Percentiles rank a stretch among this genome's conserved stretches.
Conservation (phyloP, 1,140 invertebrate species). For the Globodera rostochiensis region DNA sequence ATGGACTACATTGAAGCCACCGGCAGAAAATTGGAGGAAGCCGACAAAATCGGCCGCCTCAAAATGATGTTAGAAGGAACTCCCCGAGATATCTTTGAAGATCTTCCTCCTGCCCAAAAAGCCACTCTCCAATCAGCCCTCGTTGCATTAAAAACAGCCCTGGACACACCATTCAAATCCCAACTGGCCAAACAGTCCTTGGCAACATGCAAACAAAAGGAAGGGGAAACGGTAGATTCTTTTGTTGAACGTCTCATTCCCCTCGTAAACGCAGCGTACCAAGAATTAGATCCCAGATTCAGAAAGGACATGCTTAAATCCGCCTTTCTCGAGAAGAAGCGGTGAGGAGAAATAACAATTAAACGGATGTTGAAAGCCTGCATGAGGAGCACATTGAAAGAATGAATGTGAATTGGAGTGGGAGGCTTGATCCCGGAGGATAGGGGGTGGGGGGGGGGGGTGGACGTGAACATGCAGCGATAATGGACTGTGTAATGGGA, state of each 20-base stretch:
- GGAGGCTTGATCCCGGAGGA: too few relatives aligned
- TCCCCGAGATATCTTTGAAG: slow-evolving; percentile 1
- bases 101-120: neutral
- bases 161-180: slow-evolving; percentile 4
- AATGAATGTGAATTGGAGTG: too few relatives aligned
- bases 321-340: neutral
- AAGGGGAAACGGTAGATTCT: neutral
- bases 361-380: too few relatives aligned
- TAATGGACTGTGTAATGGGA: too few relatives aligned
- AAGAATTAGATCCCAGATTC: neutral
- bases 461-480: too few relatives aligned
- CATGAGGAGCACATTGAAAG: too few relatives aligned
- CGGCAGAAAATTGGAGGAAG: neutral
- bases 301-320: slow-evolving; percentile 8
- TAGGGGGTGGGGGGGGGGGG: too few relatives aligned
- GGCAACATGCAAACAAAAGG: slow-evolving; percentile 6
- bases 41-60: slow-evolving; percentile 1
- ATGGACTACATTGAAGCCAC: slow-evolving; percentile 19
- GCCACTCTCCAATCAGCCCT: neutral
- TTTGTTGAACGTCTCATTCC: slow-evolving; percentile 18
- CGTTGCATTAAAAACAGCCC: neutral
- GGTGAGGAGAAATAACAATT: too few relatives aligned
- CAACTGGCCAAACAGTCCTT: slow-evolving; percentile 13
- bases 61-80: slow-evolving; percentile 13
- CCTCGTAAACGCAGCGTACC: slow-evolving; percentile 7